These are phyloP conservation scores for Athalia circularis DNA, from an alignment of 2,888 invertebrate genomes.

Conservation along the genomic window DNA sequence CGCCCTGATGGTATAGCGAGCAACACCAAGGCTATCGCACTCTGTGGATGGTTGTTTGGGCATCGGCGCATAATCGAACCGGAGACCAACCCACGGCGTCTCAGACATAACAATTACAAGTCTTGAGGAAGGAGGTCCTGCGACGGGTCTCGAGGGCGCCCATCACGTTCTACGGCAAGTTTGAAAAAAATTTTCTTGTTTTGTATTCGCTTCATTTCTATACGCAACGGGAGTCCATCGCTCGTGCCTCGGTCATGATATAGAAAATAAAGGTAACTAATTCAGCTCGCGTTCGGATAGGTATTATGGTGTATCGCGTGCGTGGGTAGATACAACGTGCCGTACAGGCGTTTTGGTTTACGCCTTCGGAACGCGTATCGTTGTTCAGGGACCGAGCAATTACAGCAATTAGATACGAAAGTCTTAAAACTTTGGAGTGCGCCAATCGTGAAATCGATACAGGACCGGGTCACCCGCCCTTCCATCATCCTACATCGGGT, in stretches of 20 bases:
- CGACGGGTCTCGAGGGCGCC: constrained; percentile 27
- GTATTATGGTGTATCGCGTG: constrained; percentile 18
- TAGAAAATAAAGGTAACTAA: constrained; percentile 40
- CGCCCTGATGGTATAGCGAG: neutral
- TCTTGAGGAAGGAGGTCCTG: constrained; percentile 27
- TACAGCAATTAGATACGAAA: constrained; percentile 40
- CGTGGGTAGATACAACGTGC: constrained; percentile 11
- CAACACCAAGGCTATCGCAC: neutral
- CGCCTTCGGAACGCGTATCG: neutral
- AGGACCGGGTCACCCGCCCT: constrained; percentile 36
- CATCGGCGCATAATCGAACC: constrained; percentile 62
- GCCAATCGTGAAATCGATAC: constrained; percentile 41
- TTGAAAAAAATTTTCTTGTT: neutral
- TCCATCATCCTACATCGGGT: neutral
- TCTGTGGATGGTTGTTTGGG: constrained; percentile 57
- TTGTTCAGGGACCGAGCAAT: constrained; percentile 28
- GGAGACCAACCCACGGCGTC: constrained; percentile 59
- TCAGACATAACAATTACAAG: constrained; percentile 66
- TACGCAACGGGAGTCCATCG: neutral
- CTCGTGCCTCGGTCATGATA: constrained; percentile 28
- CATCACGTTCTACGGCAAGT: constrained; percentile 13
- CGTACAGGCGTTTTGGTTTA: neutral
- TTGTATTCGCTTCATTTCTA: neutral
- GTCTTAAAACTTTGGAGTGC: constrained; percentile 36
- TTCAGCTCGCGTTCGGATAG: constrained; percentile 1